Conservation (phyloP, 2,113 vertebrate species). For the Porphyrio hochstetteri region DNA sequence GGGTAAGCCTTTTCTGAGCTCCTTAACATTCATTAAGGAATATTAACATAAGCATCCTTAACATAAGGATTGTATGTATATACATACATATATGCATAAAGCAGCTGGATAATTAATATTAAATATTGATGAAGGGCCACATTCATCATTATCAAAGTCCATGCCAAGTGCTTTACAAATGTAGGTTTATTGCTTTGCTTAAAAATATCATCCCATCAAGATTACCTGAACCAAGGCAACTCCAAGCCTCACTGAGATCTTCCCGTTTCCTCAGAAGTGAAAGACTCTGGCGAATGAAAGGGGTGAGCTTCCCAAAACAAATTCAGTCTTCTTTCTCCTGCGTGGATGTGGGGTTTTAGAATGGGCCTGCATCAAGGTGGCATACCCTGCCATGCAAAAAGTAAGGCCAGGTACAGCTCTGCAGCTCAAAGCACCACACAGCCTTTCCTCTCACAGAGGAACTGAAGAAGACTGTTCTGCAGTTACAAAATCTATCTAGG, state of each 20-base stretch:
- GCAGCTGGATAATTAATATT: not conserved
- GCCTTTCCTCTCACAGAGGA: not conserved
- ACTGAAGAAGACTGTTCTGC: not conserved
- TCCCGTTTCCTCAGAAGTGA: not conserved
- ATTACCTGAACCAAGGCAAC: not conserved
- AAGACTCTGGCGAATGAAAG: not conserved
- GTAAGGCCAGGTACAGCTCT: not conserved
- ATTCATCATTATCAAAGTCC: not conserved
- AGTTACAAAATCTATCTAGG: not conserved
- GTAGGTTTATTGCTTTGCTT: not conserved
- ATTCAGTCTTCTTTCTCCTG: accelerated
- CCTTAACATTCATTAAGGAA: not conserved
- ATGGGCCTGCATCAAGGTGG: not conserved
- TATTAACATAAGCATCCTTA: not conserved
- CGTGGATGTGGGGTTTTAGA: not conserved
- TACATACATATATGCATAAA: not conserved
- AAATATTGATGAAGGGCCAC: not conserved
- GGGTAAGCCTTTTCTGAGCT: not conserved
- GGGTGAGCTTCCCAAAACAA: not conserved
- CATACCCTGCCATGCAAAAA: not conserved
- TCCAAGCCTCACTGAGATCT: not conserved
- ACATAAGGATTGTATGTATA: not conserved
- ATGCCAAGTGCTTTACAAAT: not conserved
- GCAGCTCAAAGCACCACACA: not conserved
- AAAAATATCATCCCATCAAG: not conserved